Base-by-base conservation (phyloP, 2,888 invertebrate species). In the Xestia ashworthii region DNA sequence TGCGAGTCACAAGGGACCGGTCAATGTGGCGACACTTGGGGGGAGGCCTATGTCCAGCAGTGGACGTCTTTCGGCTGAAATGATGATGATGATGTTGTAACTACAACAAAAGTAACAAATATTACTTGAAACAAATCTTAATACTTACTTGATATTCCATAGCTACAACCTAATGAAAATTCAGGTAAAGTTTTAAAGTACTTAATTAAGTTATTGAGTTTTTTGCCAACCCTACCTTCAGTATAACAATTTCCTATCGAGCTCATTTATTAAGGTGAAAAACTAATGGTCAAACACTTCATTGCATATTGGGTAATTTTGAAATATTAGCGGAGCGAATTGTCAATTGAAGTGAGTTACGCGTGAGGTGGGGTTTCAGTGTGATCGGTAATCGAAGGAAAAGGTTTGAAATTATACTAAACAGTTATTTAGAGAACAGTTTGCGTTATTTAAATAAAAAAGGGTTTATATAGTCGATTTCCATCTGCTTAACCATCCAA, bases 301-400 rank as follows among this genome's bases (percentile, higher is more conserved):
- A 74, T 71, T 76, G 41, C 12, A 67, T 67, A 80, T 88, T 88
- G 78, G 78, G 86, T 82, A 87, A 88, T 80, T 82, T 77, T 82
- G 81, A 81, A 78, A 83, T 87, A 84, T 84, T 75, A 69, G 69
- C 80, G 81, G 38, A 78, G 74, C 78, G 72, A 87, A 87, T 88
- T 88, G 81, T 82, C 88, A 88, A 86, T 86, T 62, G 74, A 66
- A 77, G 19, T 80, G 62, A 72, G 71, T 58, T 68, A 69, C 22
- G 64, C 46, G 5, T 77, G 41, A 71, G 64, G 19, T 73, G 74
- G 9, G 81, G 84, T 48, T 1, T n/a, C 19, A 77, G 14, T 76
- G 66, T 11, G 0, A 71, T 81, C 82, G 85, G 53, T 16, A 0
- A 72, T 1, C 12, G n/a, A 22, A 12, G 19, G 3, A 44, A 64